Evolutionary conservation across 2,113 vertebrate genomes (phyloP), one percentile per base, ranked within the genome.

Genomic region (Rallus limicola): DNA sequence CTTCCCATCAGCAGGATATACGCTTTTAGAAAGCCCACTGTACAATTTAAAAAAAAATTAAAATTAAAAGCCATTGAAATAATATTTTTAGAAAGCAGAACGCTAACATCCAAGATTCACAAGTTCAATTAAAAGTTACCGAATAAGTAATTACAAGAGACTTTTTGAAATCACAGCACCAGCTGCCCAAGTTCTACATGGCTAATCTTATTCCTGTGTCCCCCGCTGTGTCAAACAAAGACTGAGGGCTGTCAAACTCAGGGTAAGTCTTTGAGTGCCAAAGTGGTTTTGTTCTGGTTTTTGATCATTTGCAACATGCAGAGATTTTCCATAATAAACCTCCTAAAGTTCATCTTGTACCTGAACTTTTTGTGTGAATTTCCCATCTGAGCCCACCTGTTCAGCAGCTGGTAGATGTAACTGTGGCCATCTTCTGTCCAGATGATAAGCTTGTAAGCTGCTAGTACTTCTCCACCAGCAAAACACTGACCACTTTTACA

Each of bases 371-470:
- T 95, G 88, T 97, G 96, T 78, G 91, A 93, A 15, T 95, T 96
- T 91, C 97, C 97, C 97, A 97, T 98, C 97, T 97, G 97, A 97
- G 95, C 98, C 98, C 98, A 99, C 98, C 98, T 99, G 98, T 98
- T 98, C 53, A 98, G 98, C 98, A 99, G 98, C 98, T 98, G 98
- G 98, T 98, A 98, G 97, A 98, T 98, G 68, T 97, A 98, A 91
- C 98, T 97, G 91, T 96, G 97, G 77, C 98, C 98, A 46, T 98
- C 98, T 90, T 98, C 97, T 21, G 98, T 98, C 98, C 98, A 98
- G 93, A 98, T 92, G 88, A 98, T 98, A 65, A 98, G 94, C 93
- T 98, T 97, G 97, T 98, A 96, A 74, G 98, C 97, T 25, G 98
- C 97, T 16, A 98, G 97, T 64, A 98, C 97, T 68, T 98, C 98